A percentile compares a stretch with the other conserved stretches of the same genome.
phyloP scores from a whole-genome alignment of 2,888 invertebrate species.

The Lymantria dispar region DNA sequence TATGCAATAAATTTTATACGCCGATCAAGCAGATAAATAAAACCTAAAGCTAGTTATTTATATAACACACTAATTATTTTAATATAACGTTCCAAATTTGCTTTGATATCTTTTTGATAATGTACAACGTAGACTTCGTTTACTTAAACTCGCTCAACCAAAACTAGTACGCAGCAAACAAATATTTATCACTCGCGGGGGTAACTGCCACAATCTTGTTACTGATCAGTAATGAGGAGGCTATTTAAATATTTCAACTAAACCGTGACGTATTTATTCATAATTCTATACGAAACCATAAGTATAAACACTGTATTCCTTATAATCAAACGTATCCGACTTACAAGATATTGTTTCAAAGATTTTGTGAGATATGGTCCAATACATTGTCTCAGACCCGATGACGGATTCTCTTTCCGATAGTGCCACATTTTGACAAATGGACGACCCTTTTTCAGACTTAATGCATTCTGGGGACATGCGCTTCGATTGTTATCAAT shows the following conservation, averaged over 20 bases:
- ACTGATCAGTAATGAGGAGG: not conserved
- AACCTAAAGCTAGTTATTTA: no score
- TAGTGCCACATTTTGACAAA: conserved; percentile 78
- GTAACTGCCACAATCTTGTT: no score
- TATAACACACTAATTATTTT: no score
- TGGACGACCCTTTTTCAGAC: conserved; percentile 67
- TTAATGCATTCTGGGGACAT: conserved; percentile 56
- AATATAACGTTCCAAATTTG: no score
- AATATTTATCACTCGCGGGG: no score
- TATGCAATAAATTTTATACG: no score
- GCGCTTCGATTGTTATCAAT: conserved; percentile 60
- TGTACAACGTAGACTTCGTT: no score
- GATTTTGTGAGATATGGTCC: conserved; percentile 68
- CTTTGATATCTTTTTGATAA: no score
- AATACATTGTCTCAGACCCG: conserved; percentile 65
- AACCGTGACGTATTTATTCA: not conserved
- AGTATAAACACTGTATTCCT: conserved; percentile 3
- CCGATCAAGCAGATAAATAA: no score
- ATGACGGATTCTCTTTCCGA: conserved; percentile 74
- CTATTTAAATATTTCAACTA: not conserved
- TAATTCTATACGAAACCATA: not conserved
- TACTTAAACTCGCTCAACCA: no score
- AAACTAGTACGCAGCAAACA: no score
- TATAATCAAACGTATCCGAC: conserved; percentile 20
- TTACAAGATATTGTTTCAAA: conserved; percentile 39